A percentile compares a stretch with the other conserved stretches of the same genome.
Evolutionary conservation across 2,113 vertebrate species (phyloP).

Genomic region (Solea senegalensis): DNA sequence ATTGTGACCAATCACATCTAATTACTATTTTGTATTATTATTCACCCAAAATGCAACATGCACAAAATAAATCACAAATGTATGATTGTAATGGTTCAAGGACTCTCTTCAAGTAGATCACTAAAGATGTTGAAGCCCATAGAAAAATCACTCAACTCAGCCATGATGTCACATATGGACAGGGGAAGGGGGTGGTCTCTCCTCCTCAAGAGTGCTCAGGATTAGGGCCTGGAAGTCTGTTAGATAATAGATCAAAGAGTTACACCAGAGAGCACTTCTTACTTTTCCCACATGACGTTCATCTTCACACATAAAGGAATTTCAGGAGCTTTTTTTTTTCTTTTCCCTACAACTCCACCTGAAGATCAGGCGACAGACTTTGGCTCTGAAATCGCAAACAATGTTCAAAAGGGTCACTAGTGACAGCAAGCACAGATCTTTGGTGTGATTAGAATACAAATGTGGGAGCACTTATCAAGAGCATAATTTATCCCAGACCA

Average conservation of each 20-base stretch:
- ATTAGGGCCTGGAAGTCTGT: constrained; percentile 79
- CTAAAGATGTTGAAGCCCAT: constrained; percentile 30
- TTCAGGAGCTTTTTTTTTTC: constrained; percentile 33
- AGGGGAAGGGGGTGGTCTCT: constrained; percentile 21
- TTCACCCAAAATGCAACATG: neutral
- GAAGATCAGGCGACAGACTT: constrained; percentile 27
- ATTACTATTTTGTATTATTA: neutral
- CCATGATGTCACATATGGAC: constrained; percentile 60
- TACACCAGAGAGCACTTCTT: constrained; percentile 60
- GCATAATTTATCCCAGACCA: no score
- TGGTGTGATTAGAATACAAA: no score
- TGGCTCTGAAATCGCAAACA: no score
- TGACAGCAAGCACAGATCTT: neutral
- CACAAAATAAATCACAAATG: neutral
- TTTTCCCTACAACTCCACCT: constrained; percentile 1
- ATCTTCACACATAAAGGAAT: constrained; percentile 62
- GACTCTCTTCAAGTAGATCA: neutral
- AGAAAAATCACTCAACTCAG: constrained; percentile 56
- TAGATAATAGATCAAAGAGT: constrained; percentile 83
- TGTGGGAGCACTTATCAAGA: no score
- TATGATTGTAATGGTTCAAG: neutral
- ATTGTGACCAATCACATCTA: neutral
- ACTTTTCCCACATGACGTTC: constrained; percentile 62
- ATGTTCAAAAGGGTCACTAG: neutral
- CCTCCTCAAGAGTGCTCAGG: constrained; percentile 68